Evolutionary conservation across 2,797 vertebrate species (phyloP).

Genomic region (Miichthys miiuy): DNA sequence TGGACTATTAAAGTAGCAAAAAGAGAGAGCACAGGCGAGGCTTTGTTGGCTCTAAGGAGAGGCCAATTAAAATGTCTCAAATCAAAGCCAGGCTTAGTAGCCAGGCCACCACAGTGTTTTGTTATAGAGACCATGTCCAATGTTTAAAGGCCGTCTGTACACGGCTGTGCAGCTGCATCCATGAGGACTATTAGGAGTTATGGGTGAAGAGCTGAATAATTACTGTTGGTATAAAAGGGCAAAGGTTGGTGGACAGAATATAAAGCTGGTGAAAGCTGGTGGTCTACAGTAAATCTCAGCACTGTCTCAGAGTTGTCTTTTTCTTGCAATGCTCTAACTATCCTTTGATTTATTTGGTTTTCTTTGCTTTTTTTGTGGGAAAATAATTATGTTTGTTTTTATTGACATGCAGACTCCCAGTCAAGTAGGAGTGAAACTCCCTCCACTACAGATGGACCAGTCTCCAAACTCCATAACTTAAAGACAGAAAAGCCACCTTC

Average conservation of each 20-base stretch:
- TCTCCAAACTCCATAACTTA: constrained; percentile 46
- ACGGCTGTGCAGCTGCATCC: constrained; percentile 50
- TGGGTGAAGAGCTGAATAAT: constrained; percentile 25
- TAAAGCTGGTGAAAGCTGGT: not conserved
- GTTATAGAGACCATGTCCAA: constrained; percentile 53
- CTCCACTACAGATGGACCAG: constrained; percentile 48
- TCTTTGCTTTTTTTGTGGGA: constrained; percentile 1
- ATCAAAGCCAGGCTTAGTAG: constrained; percentile 74
- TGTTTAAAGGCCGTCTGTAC: constrained; percentile 41
- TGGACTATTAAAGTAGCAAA: constrained; percentile 60
- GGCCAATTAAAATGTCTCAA: constrained; percentile 73
- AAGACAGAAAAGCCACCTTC: constrained; percentile 56
- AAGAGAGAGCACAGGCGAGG: constrained; percentile 60
- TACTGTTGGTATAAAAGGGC: constrained; percentile 17
- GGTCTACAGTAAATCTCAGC: not conserved
- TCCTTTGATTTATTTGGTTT: not conserved
- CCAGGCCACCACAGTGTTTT: constrained; percentile 46
- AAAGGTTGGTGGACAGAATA: constrained; percentile 18
- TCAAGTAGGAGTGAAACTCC: constrained; percentile 55
- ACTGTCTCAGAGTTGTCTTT: not conserved
- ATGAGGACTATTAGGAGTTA: constrained; percentile 30
- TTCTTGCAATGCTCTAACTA: not conserved
- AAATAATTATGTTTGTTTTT: constrained; percentile 41
- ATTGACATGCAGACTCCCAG: constrained; percentile 56
- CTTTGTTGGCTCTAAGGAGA: constrained; percentile 74